These are phyloP conservation scores for Girardia tigrina DNA, from an alignment of 2,888 invertebrate species.

Conservation along the genomic window DNA sequence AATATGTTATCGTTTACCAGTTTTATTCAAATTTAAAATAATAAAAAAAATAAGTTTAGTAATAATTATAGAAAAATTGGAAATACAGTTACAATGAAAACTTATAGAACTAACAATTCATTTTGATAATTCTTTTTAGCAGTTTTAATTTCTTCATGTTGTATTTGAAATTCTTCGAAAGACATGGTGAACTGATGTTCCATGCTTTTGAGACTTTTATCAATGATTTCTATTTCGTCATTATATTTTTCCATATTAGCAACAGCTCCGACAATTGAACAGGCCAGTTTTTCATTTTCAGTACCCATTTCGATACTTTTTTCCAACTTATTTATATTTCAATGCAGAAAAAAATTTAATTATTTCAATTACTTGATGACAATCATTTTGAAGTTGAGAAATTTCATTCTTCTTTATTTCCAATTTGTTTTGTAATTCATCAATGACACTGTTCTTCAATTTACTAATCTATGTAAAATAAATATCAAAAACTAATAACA, in stretches of 20 bases:
- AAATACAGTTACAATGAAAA: too few species aligned
- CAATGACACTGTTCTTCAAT: neutral
- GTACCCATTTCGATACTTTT: neutral
- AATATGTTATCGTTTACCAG: too few species aligned
- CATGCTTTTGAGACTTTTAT: neutral
- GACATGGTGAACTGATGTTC: neutral
- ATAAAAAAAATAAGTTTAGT: too few species aligned
- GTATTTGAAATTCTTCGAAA: neutral
- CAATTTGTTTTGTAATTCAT: neutral
- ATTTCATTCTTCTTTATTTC: neutral
- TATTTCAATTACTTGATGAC: neutral
- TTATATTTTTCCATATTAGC: neutral
- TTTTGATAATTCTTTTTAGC: neutral
- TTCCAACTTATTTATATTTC: neutral
- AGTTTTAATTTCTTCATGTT: neutral
- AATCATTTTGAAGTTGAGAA: neutral
- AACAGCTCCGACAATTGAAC: neutral
- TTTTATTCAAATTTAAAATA: too few species aligned
- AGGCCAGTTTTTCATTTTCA: neutral
- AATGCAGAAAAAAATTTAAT: neutral
- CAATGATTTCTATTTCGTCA: conserved; percentile 7
- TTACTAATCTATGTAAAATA: neutral
- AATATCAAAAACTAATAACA: too few species aligned
- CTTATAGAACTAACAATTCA: neutral
- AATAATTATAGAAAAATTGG: too few species aligned